A percentile compares a stretch with the other conserved stretches of the same genome.
Conservation (phyloP, 1,140 invertebrate genomes). For the Lethrus apterus region DNA sequence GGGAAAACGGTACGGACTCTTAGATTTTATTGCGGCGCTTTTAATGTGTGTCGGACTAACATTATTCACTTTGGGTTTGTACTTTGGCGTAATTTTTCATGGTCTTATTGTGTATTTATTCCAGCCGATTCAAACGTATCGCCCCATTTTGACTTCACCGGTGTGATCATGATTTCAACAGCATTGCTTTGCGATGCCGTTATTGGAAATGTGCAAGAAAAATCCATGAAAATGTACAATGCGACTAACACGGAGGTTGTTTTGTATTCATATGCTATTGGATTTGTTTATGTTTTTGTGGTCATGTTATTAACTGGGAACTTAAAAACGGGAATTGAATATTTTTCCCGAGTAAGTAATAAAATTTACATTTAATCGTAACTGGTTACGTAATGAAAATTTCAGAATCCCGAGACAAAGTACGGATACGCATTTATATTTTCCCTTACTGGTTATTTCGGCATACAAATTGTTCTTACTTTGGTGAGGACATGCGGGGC, state of each 20-base stretch:
- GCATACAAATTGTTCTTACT: slow-evolving; percentile 85
- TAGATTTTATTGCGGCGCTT: slow-evolving; percentile 78
- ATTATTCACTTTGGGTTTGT: slow-evolving; percentile 70
- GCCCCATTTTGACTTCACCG: slow-evolving; percentile 77
- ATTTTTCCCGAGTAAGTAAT: slow-evolving; percentile 73
- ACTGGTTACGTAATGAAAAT: slow-evolving; percentile 22
- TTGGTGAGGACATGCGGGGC: slow-evolving; percentile 82
- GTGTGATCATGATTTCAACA: slow-evolving; percentile 78
- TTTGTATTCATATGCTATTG: slow-evolving; percentile 86
- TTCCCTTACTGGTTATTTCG: slow-evolving; percentile 83
- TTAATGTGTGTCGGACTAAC: slow-evolving; percentile 88
- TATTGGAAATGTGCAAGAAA: slow-evolving; percentile 95
- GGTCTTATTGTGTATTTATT: slow-evolving; percentile 32
- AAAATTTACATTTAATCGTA: slow-evolving; percentile 4
- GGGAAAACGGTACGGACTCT: slow-evolving; percentile 73
- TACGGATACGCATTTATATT: slow-evolving; percentile 84
- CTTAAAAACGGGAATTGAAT: slow-evolving; percentile 64
- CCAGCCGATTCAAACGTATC: slow-evolving; percentile 83
- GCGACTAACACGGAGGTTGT: slow-evolving; percentile 88
- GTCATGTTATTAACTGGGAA: slow-evolving; percentile 68
- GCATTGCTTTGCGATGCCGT: slow-evolving; percentile 87
- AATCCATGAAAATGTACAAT: slow-evolving; percentile 76
- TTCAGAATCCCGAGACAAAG: slow-evolving; percentile 63
- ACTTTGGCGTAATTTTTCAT: too few relatives aligned
- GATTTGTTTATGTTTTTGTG: slow-evolving; percentile 76